Evolutionary conservation across 2,888 invertebrate genomes (phyloP).

Genomic region (Axea sp.): DNA sequence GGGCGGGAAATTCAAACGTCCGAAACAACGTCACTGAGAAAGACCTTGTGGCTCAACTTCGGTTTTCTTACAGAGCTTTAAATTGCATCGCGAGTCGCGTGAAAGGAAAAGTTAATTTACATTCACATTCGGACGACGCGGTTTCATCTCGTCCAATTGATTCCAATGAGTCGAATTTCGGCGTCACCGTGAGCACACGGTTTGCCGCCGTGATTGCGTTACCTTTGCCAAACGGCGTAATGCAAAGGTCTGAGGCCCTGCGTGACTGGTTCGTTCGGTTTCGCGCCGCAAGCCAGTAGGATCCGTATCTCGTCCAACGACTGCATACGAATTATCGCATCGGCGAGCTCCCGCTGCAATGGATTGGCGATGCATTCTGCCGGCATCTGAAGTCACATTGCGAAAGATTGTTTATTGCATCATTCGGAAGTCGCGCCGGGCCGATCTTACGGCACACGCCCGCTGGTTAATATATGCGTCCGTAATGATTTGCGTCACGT

Average conservation of each 20-base stretch:
- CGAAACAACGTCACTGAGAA: no score
- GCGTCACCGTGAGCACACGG: not conserved
- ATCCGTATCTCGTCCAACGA: conserved; percentile 92
- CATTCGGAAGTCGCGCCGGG: conserved; percentile 42
- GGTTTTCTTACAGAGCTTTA: no score
- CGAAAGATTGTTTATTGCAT: conserved; percentile 60
- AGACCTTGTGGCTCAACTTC: no score
- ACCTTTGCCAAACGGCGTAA: conserved; percentile 92
- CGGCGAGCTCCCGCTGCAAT: conserved; percentile 91
- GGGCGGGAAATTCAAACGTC: no score
- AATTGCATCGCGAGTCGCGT: no score
- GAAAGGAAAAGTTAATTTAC: no score
- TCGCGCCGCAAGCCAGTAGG: conserved; percentile 91
- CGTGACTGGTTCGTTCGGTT: conserved; percentile 89
- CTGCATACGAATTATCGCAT: conserved; percentile 93
- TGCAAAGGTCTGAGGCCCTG: conserved; percentile 93
- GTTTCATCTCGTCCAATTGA: no score
- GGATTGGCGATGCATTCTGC: conserved; percentile 87
- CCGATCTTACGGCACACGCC: conserved; percentile 11
- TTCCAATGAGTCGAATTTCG: no score
- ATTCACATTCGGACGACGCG: no score
- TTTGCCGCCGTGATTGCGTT: conserved; percentile 16
- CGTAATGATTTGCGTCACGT: conserved; percentile 33
- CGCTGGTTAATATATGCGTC: conserved; percentile 31
- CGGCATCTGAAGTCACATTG: conserved; percentile 81